A percentile compares a stretch with the other conserved stretches of the same genome.
Conservation (phyloP, 2,113 vertebrate species). For the Microcebus lehilahytsara region DNA sequence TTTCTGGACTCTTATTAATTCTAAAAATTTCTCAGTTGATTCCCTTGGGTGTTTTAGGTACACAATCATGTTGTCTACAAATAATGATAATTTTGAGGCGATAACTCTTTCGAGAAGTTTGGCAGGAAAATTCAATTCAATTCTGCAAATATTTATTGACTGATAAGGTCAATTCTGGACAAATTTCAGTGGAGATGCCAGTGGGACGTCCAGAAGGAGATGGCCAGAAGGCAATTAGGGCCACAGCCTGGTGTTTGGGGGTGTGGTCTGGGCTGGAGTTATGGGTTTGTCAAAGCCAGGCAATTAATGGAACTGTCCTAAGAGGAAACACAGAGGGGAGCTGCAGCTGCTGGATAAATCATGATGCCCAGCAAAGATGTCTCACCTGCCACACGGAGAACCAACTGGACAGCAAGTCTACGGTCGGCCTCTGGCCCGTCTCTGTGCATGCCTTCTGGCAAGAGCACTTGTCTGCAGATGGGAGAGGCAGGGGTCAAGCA, state of each 20-base stretch:
- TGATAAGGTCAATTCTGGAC: conserved; percentile 70
- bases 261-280: neutral
- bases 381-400: neutral
- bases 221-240: conserved; percentile 74
- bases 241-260: conserved; percentile 2
- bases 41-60: conserved; percentile 62
- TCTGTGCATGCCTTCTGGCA: neutral
- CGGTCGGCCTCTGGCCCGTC: neutral
- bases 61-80: conserved; percentile 72
- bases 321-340: neutral
- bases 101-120: conserved; percentile 72
- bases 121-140: conserved; percentile 74
- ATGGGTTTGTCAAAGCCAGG: neutral
- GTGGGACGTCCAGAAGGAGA: conserved; percentile 46
- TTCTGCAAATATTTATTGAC: conserved; percentile 76
- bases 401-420: neutral
- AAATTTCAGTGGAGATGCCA: conserved; percentile 64
- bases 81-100: conserved; percentile 69
- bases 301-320: conserved; percentile 36
- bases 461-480: neutral
- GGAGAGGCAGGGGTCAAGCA: neutral
- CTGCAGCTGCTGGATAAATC: neutral
- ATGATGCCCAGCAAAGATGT: neutral
- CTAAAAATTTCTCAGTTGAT: conserved; percentile 57
- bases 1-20: conserved; percentile 65